Evolutionary conservation across 2,888 invertebrate genomes (phyloP).

Genomic region (Scaptodrosophila latifasciaeformis): DNA sequence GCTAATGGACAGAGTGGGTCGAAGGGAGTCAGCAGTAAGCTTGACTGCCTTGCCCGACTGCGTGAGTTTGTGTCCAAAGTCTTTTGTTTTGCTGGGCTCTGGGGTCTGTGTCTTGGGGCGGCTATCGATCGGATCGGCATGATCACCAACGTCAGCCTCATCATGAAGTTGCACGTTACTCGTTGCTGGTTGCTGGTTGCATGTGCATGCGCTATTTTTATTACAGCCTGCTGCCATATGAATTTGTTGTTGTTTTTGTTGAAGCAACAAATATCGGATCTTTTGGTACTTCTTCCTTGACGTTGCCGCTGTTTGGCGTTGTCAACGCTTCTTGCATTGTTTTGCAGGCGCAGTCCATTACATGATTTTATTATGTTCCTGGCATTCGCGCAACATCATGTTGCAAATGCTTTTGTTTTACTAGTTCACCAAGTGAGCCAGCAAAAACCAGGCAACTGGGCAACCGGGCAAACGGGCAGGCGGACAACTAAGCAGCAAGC

Average conservation of each 20-base stretch:
- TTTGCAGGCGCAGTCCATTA: constrained; percentile 68
- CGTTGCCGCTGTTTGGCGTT: constrained; percentile 16
- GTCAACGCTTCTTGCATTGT: constrained; percentile 66
- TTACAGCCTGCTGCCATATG: constrained; percentile 67
- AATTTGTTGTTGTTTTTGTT: too few relatives aligned
- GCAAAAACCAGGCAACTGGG: not conserved
- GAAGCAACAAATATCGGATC: constrained; percentile 54
- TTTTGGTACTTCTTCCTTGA: not conserved
- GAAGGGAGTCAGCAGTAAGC: constrained; percentile 19
- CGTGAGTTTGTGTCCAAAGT: constrained; percentile 66
- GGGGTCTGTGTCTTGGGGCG: not conserved
- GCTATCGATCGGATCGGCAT: constrained; percentile 60
- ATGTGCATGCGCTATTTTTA: constrained; percentile 61
- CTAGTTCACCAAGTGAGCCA: constrained; percentile 23
- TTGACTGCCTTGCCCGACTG: constrained; percentile 32
- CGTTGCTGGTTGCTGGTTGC: constrained; percentile 38
- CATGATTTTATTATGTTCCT: constrained; percentile 68
- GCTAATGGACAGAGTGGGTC: constrained; percentile 31
- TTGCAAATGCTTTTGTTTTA: constrained; percentile 67
- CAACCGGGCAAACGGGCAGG: not conserved
- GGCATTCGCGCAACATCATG: constrained; percentile 67
- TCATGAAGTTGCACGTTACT: constrained; percentile 8
- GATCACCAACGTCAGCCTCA: constrained; percentile 52
- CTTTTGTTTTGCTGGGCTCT: constrained; percentile 52
- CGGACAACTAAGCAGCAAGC: not conserved